A percentile compares a stretch with the other conserved stretches of the same genome.
These are phyloP conservation scores for Molorchus minor DNA, from an alignment of 2,888 invertebrate genomes.

Conservation along the genomic window DNA sequence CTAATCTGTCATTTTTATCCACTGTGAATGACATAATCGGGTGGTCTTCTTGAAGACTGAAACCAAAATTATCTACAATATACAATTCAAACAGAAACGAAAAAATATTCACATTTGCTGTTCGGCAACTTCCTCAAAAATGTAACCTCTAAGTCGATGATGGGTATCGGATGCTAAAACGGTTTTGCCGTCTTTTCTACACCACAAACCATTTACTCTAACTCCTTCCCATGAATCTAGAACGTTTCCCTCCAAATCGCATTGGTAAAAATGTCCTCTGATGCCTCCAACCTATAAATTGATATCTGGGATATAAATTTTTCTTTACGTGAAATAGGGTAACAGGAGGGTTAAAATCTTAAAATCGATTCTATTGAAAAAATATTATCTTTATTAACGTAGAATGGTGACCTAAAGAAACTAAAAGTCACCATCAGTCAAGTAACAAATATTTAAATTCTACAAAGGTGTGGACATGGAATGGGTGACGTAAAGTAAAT, in stretches of 20 bases:
- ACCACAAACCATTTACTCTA: conserved; percentile 92
- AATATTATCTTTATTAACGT: too few species aligned
- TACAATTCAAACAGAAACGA: neutral
- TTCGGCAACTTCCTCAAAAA: conserved; percentile 87
- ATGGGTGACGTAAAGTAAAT: too few species aligned
- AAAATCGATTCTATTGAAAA: too few species aligned
- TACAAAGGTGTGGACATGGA: too few species aligned
- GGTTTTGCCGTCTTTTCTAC: conserved; percentile 87
- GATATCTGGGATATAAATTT: too few species aligned
- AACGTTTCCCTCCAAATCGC: conserved; percentile 88
- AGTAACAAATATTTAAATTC: too few species aligned
- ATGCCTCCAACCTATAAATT: conserved; percentile 79
- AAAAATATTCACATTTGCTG: conserved; percentile 71
- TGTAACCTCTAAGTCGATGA: conserved; percentile 91
- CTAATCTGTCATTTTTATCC: conserved; percentile 87
- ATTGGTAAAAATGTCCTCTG: conserved; percentile 95
- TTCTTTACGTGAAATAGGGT: too few species aligned
- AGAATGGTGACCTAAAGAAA: too few species aligned
- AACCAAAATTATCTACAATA: conserved; percentile 25
- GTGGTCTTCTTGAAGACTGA: conserved; percentile 92
- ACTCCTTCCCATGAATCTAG: conserved; percentile 98
- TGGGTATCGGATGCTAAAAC: conserved; percentile 97
- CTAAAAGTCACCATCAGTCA: too few species aligned
- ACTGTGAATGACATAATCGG: conserved; percentile 97
- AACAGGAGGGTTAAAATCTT: too few species aligned